A percentile compares a stretch with the other conserved stretches of the same genome.
These are phyloP conservation scores for Sarotherodon lohbergeri DNA, from an alignment of 2,113 vertebrate genomes.

Conservation along the genomic window DNA sequence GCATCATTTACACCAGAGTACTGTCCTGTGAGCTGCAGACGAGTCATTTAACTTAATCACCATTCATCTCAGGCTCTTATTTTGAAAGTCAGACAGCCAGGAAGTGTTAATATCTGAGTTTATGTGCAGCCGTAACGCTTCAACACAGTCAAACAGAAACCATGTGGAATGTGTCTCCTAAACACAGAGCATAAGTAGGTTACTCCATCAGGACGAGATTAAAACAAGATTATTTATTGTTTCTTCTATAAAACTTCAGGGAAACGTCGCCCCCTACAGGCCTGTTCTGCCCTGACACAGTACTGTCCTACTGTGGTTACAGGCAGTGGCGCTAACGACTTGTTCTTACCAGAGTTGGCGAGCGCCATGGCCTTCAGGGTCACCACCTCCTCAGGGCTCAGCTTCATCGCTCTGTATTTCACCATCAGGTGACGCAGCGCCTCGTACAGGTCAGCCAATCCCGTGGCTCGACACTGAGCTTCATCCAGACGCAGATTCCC, in stretches of 20 bases:
- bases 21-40: neutral
- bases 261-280: neutral
- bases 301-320: neutral
- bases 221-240: neutral
- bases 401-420: constrained; percentile 57
- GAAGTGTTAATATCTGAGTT: neutral
- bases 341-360: constrained; percentile 66
- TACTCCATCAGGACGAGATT: neutral
- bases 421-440: constrained; percentile 60
- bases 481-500: constrained; percentile 59
- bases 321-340: neutral
- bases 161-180: neutral
- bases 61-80: neutral
- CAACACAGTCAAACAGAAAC: neutral
- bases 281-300: neutral
- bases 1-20: neutral
- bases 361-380: constrained; percentile 69
- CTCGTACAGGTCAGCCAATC: constrained; percentile 61
- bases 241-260: neutral
- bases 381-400: constrained; percentile 64
- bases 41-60: neutral
- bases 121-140: neutral
- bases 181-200: neutral
- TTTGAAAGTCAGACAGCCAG: neutral
- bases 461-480: constrained; percentile 39